Base-by-base conservation (phyloP, 2,888 invertebrate species). In the Machimus atricapillus region DNA sequence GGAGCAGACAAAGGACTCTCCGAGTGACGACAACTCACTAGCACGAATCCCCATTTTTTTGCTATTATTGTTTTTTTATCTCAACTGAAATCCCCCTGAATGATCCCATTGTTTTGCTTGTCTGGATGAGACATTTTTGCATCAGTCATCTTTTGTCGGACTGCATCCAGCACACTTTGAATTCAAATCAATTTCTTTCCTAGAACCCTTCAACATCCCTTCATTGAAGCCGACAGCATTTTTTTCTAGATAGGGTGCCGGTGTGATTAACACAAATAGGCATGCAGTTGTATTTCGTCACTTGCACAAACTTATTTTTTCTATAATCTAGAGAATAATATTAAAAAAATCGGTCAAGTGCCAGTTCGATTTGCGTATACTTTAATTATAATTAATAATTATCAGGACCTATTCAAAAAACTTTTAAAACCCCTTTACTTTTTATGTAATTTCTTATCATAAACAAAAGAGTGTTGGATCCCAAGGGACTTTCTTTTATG, bases 101-200 rank as follows among this genome's bases (percentile, higher is more conserved):
- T 74, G 74, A 74, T 43, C 43, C 40, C 74, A 85, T 85, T 85
- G 85, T 82, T 85, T 74, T 73, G 27, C 46, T 46, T 19, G 19
- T 74, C 74, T 74, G 46, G 74, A 85, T 46, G 85, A 85, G 74
- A 74, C 85, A 85, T 73, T 85, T 83, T 74, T 74, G 85, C 85
- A 85, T 73, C 74, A 74, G 85, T 85, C 83, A 74, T 74, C 85
- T 40, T 74, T 85, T 85, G 73, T 73, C 43, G n/a, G 46, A 27
- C 23, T 74, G 74, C 23, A 85, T 66, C 7, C 66, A 66, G 12
- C 66, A 27, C 66, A 27, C 23, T 27, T 66, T 66, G 66, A 12
- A 66, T 19, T 66, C 23, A 66, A 66, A 66, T 66, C 66, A 66
- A 66, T 66, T 66, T 66, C 23, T 66, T 66, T 14, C 23, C 66